These are phyloP conservation scores for Lineus longissimus DNA, from an alignment of 1,140 invertebrate species.

Conservation along the genomic window DNA sequence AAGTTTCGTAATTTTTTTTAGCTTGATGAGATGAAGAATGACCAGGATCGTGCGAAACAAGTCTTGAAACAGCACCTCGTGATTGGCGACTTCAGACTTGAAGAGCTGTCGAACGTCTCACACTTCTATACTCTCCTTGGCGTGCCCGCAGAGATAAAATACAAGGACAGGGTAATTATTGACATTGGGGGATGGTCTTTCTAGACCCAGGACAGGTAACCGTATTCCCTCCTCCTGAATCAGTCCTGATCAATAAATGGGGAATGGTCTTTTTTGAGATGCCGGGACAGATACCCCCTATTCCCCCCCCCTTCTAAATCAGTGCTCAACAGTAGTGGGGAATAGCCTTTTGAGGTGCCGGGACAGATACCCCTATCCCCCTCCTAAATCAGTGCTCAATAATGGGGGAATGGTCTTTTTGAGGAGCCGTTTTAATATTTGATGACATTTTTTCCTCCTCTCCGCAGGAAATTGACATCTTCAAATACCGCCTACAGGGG, in stretches of 20 bases:
- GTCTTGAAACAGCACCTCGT: conserved; percentile 40
- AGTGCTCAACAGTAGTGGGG: no score
- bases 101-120: conserved; percentile 22
- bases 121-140: conserved; percentile 40
- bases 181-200: no score
- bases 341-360: no score
- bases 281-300: no score
- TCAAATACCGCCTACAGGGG: conserved; percentile 24
- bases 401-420: no score
- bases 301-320: no score
- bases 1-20: no score
- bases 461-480: not conserved
- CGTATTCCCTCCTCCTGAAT: not conserved
- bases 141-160: conserved; percentile 20
- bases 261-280: no score
- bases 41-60: conserved; percentile 20
- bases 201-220: not conserved
- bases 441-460: no score
- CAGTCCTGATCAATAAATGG: not conserved
- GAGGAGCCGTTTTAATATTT: no score
- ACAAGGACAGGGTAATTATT: conserved; percentile 4
- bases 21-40: no score
- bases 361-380: no score
- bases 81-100: conserved; percentile 25
- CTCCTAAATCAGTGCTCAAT: not conserved